Base-by-base conservation (phyloP, 1,140 invertebrate species). In the Centruroides vittatus region DNA sequence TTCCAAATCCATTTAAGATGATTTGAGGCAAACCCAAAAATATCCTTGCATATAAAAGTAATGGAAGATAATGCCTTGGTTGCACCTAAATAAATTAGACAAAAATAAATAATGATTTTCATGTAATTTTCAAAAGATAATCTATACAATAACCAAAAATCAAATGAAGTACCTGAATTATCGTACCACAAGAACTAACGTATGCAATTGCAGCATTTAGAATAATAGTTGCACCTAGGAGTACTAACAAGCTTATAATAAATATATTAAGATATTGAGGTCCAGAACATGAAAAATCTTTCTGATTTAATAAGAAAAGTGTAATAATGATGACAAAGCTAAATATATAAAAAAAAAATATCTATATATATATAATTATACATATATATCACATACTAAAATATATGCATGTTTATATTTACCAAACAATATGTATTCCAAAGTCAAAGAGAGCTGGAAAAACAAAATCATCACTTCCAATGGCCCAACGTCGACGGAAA, bases 391-490 rank as follows among this genome's bases (percentile, higher is more conserved):
- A 1, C 23, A 23, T 23, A 23, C 2, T 23, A 23, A 23, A 23
- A 23, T 23, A 23, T 23, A 23, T 23, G 23, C 23, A 23, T 23
- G 23, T 23, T 6, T 41, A 41, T 6, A 41, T 41, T 41, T 41
- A 41, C 41, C 41, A 41, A 41, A 8, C 41, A 41, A 41, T 41
- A 8, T 41, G 41, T 41, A 41, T 41, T 41, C 41, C 41, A 70
- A 86, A 81, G 8, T 91, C 78, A 71, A 88, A 83, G 61, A 81
- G 78, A 35, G 86, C 86, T 35, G 89, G 87, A 46, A 91, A 84
- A 61, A 90, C 85, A 61, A 92, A 79, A 78, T 92, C 88, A 76
- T 92, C 89, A 63, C 86, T 89, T 66, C 88, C 88, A 65, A 89
- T 85, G 68, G 84, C 84, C 88, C 89, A 92, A 65, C 89, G 81